phyloP scores from a whole-genome alignment of 2,888 invertebrate genomes.

The Erebia epiphron region DNA sequence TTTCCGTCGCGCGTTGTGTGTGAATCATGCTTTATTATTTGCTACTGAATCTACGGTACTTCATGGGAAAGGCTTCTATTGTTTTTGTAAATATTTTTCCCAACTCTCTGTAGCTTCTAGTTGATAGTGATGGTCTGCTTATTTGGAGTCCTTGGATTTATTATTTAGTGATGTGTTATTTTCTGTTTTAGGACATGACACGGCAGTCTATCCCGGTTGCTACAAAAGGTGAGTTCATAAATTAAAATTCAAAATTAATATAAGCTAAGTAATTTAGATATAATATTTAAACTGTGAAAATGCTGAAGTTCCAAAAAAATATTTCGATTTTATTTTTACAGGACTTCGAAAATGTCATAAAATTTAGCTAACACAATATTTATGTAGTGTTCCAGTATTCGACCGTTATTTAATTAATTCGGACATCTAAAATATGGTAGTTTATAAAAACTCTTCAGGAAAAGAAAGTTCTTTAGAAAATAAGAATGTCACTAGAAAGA shows the following conservation, averaged over 20 bases:
- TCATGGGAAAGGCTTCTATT: slow-evolving; percentile 28
- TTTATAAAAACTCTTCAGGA: not conserved
- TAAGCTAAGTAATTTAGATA: too few relatives aligned
- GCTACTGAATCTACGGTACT: not conserved
- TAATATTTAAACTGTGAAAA: slow-evolving; percentile 23
- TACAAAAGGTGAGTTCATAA: slow-evolving; percentile 70
- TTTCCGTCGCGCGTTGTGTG: too few relatives aligned
- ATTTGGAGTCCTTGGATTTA: slow-evolving; percentile 18
- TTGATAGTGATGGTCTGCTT: slow-evolving; percentile 21
- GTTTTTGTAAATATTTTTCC: slow-evolving; percentile 36
- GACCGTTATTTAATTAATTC: not conserved
- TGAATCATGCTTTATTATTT: not conserved
- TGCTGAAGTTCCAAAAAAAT: slow-evolving; percentile 25
- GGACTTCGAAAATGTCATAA: too few relatives aligned
- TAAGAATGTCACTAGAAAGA: not conserved
- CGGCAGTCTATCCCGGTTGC: slow-evolving; percentile 81
- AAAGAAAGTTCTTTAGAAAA: not conserved
- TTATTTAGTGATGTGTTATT: slow-evolving; percentile 50
- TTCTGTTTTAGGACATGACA: slow-evolving; percentile 81
- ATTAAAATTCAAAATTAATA: not conserved
- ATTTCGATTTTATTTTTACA: not conserved
- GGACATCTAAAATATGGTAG: not conserved
- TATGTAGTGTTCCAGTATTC: not conserved
- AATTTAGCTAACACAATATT: too few relatives aligned
- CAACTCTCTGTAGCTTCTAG: slow-evolving; percentile 16